Conservation (phyloP, 2,888 invertebrate species). For the Spisula subtruncata region DNA sequence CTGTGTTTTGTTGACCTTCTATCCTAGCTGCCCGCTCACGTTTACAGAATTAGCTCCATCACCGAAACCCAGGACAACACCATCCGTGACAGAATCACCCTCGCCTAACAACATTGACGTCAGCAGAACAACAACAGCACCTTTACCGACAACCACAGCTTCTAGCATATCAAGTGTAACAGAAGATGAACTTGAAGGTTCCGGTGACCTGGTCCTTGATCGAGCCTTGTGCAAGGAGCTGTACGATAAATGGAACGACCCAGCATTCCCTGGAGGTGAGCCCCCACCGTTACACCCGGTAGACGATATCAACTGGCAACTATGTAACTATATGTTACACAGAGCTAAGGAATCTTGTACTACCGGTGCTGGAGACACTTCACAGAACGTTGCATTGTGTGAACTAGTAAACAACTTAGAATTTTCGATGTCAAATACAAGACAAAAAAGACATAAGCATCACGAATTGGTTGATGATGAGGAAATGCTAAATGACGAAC, state of each 20-base stretch:
- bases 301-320: constrained; percentile 45
- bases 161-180: constrained; percentile 15
- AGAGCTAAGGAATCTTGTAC: constrained; percentile 33
- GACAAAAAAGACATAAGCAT: constrained; percentile 51
- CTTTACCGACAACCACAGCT: constrained; percentile 30
- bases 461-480: constrained; percentile 42
- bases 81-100: background rate
- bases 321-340: constrained; percentile 53
- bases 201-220: constrained; percentile 36
- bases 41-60: constrained; percentile 48
- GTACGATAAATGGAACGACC: constrained; percentile 53
- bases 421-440: constrained; percentile 14
- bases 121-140: constrained; percentile 28
- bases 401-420: background rate
- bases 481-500: constrained; percentile 40
- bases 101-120: constrained; percentile 10
- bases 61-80: background rate
- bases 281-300: constrained; percentile 56
- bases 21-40: constrained; percentile 53
- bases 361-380: background rate
- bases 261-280: constrained; percentile 57
- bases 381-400: constrained; percentile 11
- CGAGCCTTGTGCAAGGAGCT: constrained; percentile 52
- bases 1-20: constrained; percentile 42
- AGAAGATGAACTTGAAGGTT: constrained; percentile 42